Conservation (phyloP, 2,113 vertebrate genomes). For the Ctenomys sociabilis region DNA sequence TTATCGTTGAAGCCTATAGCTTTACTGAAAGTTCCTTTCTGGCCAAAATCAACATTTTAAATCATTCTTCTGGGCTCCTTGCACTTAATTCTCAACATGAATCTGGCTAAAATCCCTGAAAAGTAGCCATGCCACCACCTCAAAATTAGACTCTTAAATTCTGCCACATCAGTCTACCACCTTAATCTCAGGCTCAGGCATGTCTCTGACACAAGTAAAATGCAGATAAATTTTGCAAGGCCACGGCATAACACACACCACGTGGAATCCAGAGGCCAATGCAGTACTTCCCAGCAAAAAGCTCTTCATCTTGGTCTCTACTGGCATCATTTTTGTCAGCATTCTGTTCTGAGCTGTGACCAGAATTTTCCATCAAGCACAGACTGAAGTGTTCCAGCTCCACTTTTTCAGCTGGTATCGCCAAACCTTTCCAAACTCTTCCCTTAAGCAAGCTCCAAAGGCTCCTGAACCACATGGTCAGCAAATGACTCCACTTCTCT, state of each 20-base stretch:
- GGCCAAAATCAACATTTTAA: not conserved
- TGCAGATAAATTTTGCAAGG: not conserved
- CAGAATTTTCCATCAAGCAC: not conserved
- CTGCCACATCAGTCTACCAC: not conserved
- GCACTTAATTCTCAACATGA: not conserved
- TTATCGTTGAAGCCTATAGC: not conserved
- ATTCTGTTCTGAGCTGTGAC: not conserved
- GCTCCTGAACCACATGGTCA: not conserved
- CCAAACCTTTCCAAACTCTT: not conserved
- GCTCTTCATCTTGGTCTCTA: not conserved
- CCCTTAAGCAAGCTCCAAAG: not conserved
- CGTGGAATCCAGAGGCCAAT: not conserved
- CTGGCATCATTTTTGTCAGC: not conserved
- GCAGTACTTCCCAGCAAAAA: not conserved
- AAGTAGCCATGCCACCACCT: not conserved
- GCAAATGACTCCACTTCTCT: not conserved
- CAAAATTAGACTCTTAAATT: not conserved
- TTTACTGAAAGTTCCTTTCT: not conserved
- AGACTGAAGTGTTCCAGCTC: not conserved
- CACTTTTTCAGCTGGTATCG: not conserved
- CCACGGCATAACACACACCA: not conserved
- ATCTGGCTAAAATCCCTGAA: not conserved
- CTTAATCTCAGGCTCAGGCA: not conserved
- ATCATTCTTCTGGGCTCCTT: not conserved
- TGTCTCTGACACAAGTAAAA: not conserved